Conservation (phyloP, 2,797 vertebrate species). For the Myripristis murdjan region DNA sequence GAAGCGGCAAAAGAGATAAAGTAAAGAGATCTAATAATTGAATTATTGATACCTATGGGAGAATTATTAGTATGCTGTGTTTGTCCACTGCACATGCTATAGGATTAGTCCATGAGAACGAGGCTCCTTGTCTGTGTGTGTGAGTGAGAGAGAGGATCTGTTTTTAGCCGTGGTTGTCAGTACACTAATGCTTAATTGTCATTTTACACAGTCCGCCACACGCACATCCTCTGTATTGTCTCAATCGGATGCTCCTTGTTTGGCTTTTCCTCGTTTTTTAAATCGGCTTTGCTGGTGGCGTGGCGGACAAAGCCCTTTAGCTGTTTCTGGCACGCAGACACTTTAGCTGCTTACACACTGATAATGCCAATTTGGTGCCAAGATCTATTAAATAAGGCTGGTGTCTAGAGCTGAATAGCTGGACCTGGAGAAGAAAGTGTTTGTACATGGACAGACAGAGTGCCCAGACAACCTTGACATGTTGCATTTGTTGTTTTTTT, state of each 20-base stretch:
- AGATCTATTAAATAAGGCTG: constrained; percentile 84
- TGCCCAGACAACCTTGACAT: constrained; percentile 49
- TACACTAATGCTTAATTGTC: constrained; percentile 80
- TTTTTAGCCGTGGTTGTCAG: constrained; percentile 67
- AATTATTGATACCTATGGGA: constrained; percentile 51
- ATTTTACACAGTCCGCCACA: constrained; percentile 75
- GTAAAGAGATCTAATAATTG: constrained; percentile 47
- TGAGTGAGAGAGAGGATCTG: constrained; percentile 34
- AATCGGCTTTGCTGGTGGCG: constrained; percentile 82
- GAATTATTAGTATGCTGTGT: constrained; percentile 42
- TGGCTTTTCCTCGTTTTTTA: constrained; percentile 77
- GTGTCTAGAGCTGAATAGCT: constrained; percentile 71
- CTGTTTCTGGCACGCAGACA: constrained; percentile 72
- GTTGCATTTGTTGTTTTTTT: constrained; percentile 45
- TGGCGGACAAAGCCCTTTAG: constrained; percentile 80
- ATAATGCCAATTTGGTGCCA: constrained; percentile 83
- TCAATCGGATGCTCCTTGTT: constrained; percentile 76
- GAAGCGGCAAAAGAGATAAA: constrained; percentile 12
- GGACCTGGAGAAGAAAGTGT: constrained; percentile 58
- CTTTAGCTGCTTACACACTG: constrained; percentile 80
- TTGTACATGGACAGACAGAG: constrained; percentile 44
- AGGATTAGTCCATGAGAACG: constrained; percentile 50
- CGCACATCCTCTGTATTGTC: constrained; percentile 70
- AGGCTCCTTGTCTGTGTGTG: constrained; percentile 21
- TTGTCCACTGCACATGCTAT: constrained; percentile 44